Evolutionary conservation across 2,113 vertebrate genomes (phyloP).

Genomic region (Phylloscopus trochiloides): DNA sequence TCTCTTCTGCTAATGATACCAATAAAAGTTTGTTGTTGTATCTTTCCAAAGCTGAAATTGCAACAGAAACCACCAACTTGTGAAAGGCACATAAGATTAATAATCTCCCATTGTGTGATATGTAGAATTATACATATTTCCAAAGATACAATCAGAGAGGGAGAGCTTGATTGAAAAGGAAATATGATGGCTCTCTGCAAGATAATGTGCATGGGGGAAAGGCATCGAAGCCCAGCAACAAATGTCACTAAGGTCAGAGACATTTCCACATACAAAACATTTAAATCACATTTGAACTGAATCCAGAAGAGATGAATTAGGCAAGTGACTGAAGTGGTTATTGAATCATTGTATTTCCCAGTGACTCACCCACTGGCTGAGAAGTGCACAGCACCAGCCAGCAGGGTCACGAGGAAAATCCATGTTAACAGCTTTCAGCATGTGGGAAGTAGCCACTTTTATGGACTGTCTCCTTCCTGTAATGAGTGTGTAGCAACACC

Average conservation of each 20-base stretch:
- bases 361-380: background rate
- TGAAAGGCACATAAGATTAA: background rate
- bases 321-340: background rate
- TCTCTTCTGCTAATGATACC: background rate
- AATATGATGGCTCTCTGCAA: background rate
- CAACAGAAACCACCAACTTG: background rate
- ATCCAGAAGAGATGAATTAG: background rate
- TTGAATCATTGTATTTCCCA: background rate
- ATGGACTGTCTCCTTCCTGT: background rate
- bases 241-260: background rate
- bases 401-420: background rate
- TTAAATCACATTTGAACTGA: background rate
- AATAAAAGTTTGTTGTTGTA: background rate
- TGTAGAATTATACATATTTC: background rate
- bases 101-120: background rate
- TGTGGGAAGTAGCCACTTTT: background rate
- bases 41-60: background rate
- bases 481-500: background rate
- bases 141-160: background rate
- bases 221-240: background rate
- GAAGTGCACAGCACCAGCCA: background rate
- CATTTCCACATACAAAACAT: background rate
- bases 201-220: background rate
- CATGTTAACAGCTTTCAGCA: background rate
- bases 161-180: background rate